Evolutionary conservation across 2,113 vertebrate species (phyloP).

Genomic region (Psettodes erumei): DNA sequence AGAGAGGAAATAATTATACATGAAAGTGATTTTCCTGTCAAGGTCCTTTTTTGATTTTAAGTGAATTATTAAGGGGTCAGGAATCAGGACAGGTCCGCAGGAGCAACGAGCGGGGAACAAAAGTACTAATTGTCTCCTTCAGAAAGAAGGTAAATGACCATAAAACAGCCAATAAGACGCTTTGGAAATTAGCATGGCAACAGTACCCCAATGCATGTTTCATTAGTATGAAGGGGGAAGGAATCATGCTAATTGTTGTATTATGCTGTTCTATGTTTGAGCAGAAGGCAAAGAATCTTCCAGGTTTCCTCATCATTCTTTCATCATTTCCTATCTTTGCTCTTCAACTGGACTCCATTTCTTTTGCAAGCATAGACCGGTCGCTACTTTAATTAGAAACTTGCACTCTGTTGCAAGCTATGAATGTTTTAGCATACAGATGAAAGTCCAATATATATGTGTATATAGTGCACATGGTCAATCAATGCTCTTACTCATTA

Average conservation of each 20-base stretch:
- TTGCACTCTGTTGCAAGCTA: constrained; percentile 16
- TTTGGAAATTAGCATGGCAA: constrained; percentile 20
- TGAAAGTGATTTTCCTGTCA: constrained; percentile 58
- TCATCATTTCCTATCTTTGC: not conserved
- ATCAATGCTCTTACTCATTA: constrained; percentile 11
- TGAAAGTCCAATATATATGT: constrained; percentile 20
- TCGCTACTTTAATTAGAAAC: constrained; percentile 31
- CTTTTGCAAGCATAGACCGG: not conserved
- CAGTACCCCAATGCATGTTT: constrained; percentile 2
- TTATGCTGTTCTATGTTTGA: constrained; percentile 1
- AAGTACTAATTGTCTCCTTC: constrained; percentile 8
- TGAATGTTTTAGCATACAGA: constrained; percentile 44
- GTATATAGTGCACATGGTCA: not conserved
- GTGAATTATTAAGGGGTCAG: constrained; percentile 50
- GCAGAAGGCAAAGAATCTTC: not conserved
- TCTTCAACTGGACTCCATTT: constrained; percentile 15
- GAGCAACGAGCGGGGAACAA: constrained; percentile 22
- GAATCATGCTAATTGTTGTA: not conserved
- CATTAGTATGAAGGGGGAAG: constrained; percentile 3
- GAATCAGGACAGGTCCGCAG: constrained; percentile 28
- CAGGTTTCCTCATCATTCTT: not conserved
- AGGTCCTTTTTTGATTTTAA: constrained; percentile 55
- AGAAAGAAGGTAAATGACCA: constrained; percentile 49
- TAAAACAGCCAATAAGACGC: constrained; percentile 27
- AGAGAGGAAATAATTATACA: constrained; percentile 67